A percentile compares a stretch with the other conserved stretches of the same genome.
Conservation (phyloP, 64 coral and sea anemone species). For the Astreopora myriophthalma region DNA sequence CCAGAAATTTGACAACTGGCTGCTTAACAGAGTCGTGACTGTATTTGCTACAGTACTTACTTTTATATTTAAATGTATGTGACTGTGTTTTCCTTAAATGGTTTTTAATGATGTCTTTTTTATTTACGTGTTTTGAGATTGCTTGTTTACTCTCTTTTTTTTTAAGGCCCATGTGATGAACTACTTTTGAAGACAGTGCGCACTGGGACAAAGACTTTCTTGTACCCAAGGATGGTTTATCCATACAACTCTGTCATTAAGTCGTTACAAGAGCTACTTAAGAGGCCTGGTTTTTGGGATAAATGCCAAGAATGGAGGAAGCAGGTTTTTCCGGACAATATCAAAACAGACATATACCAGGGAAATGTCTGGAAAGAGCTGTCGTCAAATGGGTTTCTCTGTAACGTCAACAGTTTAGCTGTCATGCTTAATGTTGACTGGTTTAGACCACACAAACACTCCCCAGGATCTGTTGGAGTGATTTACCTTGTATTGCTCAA, state of each 20-base stretch:
- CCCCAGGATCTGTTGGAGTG: slow-evolving; percentile 44
- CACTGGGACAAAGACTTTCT: slow-evolving; percentile 32
- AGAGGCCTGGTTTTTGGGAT: slow-evolving; percentile 50
- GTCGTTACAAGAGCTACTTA: slow-evolving; percentile 41
- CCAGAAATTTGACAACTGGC: no score
- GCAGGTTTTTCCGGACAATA: background rate
- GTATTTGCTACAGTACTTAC: background rate
- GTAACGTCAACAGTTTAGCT: slow-evolving; percentile 27
- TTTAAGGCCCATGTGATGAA: slow-evolving; percentile 62
- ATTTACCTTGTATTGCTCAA: slow-evolving; percentile 40
- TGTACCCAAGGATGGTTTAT: slow-evolving; percentile 67
- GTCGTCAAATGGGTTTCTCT: background rate
- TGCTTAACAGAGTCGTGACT: no score
- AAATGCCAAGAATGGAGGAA: slow-evolving; percentile 68
- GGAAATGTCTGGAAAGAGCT: slow-evolving; percentile 30
- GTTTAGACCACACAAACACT: slow-evolving; percentile 69
- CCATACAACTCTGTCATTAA: slow-evolving; percentile 62
- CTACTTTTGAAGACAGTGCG: slow-evolving; percentile 53
- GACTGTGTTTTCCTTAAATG: background rate
- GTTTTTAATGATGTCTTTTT: background rate
- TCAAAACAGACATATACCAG: slow-evolving; percentile 16
- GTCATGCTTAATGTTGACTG: slow-evolving; percentile 68
- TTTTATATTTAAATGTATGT: background rate
- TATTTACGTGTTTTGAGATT: background rate
- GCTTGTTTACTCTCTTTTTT: background rate